Base-by-base conservation (phyloP, 2,888 invertebrate species). In the Hoplodrina blanda region DNA sequence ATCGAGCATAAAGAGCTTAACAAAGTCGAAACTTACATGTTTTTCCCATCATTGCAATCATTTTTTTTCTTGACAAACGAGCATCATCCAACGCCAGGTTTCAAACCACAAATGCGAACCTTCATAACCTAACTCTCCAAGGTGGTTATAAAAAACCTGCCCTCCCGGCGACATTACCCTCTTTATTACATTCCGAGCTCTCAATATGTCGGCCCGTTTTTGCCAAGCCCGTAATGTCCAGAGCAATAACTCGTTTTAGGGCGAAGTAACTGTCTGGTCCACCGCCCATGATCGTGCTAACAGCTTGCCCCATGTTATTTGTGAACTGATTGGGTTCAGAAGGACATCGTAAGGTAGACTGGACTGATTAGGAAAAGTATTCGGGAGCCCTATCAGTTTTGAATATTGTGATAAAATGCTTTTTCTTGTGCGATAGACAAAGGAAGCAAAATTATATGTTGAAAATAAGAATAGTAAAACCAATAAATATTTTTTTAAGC, bases 111-210 rank as follows among this genome's bases (percentile, higher is more conserved):
- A 44, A 64, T 64, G 46, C 52, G 25, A 69, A 66, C 60, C 44
- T 62, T 62, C 66, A 70, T 80, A 71, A 46, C 63, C 60, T 4
- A 54, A 55, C 73, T 73, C 62, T 76, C 55, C 33, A 74, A 83
- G 80, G 80, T 84, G 69, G 77, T 65, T 76, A 81, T 78, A 86
- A 83, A 85, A 86, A 84, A 73, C 66, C 73, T 80, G 75, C 76
- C 73, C 65, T 70, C 70, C 75, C 80, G 73, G 70, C 78, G 83
- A 85, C 82, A 87, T 87, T 88, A 89, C 89, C 88, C 88, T 83
- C 87, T 85, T 89, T 90, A 91, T 90, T 90, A 89, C 89, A 90
- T 91, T 90, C 90, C 90, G 67, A 85, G 84, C 83, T 85, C 86
- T 89, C 89, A 84, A 84, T 84, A 84, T 84, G 84, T 87, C 87